Conservation (phyloP, 2,113 vertebrate species). For the Pterophyllum scalare region DNA sequence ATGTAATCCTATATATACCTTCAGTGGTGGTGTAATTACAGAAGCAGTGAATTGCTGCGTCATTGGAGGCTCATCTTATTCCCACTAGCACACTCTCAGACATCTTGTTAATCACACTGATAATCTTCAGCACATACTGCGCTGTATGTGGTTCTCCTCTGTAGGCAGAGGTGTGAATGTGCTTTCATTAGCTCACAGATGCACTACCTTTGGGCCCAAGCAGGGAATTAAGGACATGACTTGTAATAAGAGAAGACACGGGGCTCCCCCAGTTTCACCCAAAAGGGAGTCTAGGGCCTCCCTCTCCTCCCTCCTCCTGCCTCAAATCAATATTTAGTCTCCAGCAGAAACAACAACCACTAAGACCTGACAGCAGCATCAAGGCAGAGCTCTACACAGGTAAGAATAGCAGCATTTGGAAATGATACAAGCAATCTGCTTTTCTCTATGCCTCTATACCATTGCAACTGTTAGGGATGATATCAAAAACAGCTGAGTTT, state of each 20-base stretch:
- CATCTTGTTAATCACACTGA: conserved; percentile 35
- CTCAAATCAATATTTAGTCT: conserved; percentile 23
- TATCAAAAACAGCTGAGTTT: background rate
- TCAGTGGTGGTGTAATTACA: conserved; percentile 19
- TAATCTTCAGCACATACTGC: conserved; percentile 48
- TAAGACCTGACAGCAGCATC: background rate
- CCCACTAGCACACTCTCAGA: background rate
- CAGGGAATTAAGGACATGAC: conserved; percentile 15
- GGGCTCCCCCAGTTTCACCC: conserved; percentile 30
- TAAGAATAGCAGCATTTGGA: background rate
- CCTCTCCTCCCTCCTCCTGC: background rate
- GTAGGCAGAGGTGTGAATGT: conserved; percentile 41
- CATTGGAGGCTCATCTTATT: conserved; percentile 2
- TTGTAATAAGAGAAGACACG: conserved; percentile 62
- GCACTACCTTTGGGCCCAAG: conserved; percentile 20
- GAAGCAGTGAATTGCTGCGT: conserved; percentile 9
- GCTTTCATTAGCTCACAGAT: conserved; percentile 39
- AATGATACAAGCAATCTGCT: background rate
- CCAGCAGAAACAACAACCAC: conserved; percentile 7
- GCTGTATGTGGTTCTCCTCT: background rate
- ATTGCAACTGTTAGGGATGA: background rate
- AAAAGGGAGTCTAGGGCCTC: background rate
- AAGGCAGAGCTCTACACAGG: background rate
- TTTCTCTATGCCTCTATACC: background rate
- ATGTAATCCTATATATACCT: fast-evolving